phyloP scores from a whole-genome alignment of 1,140 invertebrate genomes.

The Diplogasteroides magnus region DNA sequence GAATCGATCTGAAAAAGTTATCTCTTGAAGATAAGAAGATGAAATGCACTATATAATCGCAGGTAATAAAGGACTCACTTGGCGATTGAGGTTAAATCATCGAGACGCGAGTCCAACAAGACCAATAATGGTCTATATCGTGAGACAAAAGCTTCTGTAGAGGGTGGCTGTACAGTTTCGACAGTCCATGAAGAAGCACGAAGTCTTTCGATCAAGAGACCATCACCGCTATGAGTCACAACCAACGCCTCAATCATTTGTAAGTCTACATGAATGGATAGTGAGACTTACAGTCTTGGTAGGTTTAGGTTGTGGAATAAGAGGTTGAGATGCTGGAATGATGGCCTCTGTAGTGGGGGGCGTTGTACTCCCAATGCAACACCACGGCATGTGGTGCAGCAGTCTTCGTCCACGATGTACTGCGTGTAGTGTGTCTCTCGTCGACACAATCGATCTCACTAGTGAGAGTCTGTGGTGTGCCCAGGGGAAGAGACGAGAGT shows the following conservation, averaged over 20 bases:
- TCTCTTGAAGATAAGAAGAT: background rate
- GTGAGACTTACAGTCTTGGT: background rate
- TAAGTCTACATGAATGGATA: background rate
- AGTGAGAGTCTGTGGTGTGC: background rate
- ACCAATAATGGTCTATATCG: background rate
- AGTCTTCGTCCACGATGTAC: too few species aligned
- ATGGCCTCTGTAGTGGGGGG: background rate
- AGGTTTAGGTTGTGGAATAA: background rate
- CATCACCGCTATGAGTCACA: background rate
- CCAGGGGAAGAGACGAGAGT: background rate
- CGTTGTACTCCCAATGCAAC: background rate
- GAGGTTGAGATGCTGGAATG: background rate
- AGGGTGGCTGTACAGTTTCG: background rate
- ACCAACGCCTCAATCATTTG: background rate
- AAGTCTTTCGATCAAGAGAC: background rate
- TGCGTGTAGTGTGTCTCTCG: too few species aligned
- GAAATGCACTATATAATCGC: background rate
- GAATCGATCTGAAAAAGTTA: background rate
- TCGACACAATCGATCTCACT: background rate
- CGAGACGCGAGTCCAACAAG: background rate
- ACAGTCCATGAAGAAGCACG: background rate
- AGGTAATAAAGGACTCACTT: background rate
- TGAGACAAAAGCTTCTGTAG: background rate
- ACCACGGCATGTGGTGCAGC: background rate
- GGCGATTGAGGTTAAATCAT: background rate